Conservation (phyloP, 1,140 invertebrate genomes). For the Sitophilus oryzae region DNA sequence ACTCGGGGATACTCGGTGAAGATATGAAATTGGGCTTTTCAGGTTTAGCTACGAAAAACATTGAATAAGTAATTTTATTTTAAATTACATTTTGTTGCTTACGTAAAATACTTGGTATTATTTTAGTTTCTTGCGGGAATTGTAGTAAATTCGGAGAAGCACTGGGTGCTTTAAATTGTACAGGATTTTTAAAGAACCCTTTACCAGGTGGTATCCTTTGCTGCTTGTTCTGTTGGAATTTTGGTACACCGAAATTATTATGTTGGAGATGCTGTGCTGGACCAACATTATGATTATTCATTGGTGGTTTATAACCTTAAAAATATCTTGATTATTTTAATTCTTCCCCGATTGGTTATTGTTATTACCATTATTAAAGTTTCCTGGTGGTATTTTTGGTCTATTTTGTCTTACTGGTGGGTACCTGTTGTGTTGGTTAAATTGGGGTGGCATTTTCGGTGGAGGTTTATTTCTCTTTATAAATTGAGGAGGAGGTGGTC, state of each 20-base stretch:
- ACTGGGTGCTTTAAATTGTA: background rate
- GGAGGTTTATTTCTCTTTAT: conserved; percentile 31
- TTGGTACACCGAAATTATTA: background rate
- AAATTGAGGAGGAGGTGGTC: conserved; percentile 24
- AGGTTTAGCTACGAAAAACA: conserved; percentile 11
- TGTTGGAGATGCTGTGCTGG: no score
- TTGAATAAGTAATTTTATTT: background rate
- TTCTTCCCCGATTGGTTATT: background rate
- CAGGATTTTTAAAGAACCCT: conserved; percentile 2
- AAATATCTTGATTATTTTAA: background rate
- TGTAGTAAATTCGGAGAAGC: background rate
- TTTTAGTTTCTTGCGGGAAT: conserved; percentile 2
- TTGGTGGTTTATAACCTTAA: background rate
- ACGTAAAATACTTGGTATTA: background rate
- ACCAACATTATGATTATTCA: background rate
- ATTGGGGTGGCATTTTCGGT: conserved; percentile 5
- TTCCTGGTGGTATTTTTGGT: background rate
- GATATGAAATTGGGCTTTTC: conserved; percentile 22
- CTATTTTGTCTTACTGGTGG: background rate
- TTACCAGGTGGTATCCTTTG: background rate
- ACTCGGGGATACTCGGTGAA: conserved; percentile 32
- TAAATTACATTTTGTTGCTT: background rate
- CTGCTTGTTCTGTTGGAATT: conserved; percentile 4
- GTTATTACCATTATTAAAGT: background rate
- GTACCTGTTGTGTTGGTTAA: conserved; percentile 2